Evolutionary conservation across 2,797 vertebrate species (phyloP).

Genomic region (Harpagifer antarcticus): DNA sequence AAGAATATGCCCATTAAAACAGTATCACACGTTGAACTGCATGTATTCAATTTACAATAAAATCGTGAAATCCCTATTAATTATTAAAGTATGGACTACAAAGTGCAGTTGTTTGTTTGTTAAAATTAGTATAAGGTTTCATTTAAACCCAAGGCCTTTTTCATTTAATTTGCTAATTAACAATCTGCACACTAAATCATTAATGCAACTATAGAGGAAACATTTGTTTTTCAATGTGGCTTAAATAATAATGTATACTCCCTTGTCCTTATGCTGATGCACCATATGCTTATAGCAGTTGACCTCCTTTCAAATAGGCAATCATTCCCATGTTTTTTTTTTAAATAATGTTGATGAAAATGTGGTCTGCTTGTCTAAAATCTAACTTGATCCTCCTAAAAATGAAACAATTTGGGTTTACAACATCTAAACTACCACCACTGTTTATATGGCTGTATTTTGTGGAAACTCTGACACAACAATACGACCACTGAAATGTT

Average conservation of each 20-base stretch:
- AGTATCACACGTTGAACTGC: neutral
- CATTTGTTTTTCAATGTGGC: slow-evolving; percentile 43
- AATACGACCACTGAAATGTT: slow-evolving; percentile 13
- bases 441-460: neutral
- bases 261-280: slow-evolving; percentile 36
- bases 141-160: neutral
- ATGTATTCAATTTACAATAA: neutral
- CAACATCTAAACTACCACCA: slow-evolving; percentile 3
- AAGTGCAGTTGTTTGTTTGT: neutral
- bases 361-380: neutral
- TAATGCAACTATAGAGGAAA: slow-evolving; percentile 24
- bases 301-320: slow-evolving; percentile 56
- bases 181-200: slow-evolving; percentile 29
- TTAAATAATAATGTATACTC: slow-evolving; percentile 57
- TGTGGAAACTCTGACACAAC: slow-evolving; percentile 4
- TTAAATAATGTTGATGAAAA: slow-evolving; percentile 22
- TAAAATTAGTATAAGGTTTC: neutral
- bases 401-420: slow-evolving; percentile 2
- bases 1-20: neutral
- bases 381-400: neutral
- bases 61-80: neutral
- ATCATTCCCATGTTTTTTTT: slow-evolving; percentile 25
- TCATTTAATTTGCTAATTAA: neutral
- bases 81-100: neutral
- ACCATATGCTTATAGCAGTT: slow-evolving; percentile 57